Conservation (phyloP, 2,888 invertebrate species). For the Erannis defoliaria region DNA sequence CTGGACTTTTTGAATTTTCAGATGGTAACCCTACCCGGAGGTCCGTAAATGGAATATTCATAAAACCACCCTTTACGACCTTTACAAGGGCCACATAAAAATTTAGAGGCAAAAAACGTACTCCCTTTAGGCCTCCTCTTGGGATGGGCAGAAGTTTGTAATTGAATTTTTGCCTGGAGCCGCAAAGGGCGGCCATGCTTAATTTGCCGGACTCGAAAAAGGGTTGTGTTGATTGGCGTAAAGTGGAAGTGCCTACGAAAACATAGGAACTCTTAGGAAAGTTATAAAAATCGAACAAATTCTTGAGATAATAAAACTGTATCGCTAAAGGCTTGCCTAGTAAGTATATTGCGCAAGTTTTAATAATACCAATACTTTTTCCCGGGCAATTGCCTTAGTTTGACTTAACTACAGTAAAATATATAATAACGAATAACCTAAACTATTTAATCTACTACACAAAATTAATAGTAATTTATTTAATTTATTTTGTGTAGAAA, state of each 20-base stretch:
- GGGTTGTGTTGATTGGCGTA: constrained; percentile 65
- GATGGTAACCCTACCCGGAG: constrained; percentile 46
- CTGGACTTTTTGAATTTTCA: too few relatives aligned
- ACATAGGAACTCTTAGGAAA: background rate
- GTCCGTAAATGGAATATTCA: constrained; percentile 83
- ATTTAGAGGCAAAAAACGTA: constrained; percentile 79
- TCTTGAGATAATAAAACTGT: too few relatives aligned
- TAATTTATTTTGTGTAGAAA: too few relatives aligned
- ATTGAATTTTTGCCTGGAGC: constrained; percentile 86
- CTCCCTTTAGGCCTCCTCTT: constrained; percentile 80
- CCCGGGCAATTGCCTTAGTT: too few relatives aligned
- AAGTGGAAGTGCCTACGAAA: constrained; percentile 41
- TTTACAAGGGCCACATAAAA: constrained; percentile 84
- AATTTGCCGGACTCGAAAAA: constrained; percentile 81
- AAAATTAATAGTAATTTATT: too few relatives aligned
- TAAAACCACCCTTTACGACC: constrained; percentile 83
- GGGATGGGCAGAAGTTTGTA: constrained; percentile 84
- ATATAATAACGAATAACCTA: too few relatives aligned
- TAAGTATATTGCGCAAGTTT: too few relatives aligned
- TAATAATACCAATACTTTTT: too few relatives aligned
- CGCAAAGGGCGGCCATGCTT: constrained; percentile 84
- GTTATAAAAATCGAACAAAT: background rate
- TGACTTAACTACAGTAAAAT: too few relatives aligned
- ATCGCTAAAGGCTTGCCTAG: too few relatives aligned
- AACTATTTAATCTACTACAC: too few relatives aligned